These are phyloP conservation scores for Agelas oroides DNA, from an alignment of 37 sponge, comb jelly and placozoan species.

Conservation along the genomic window DNA sequence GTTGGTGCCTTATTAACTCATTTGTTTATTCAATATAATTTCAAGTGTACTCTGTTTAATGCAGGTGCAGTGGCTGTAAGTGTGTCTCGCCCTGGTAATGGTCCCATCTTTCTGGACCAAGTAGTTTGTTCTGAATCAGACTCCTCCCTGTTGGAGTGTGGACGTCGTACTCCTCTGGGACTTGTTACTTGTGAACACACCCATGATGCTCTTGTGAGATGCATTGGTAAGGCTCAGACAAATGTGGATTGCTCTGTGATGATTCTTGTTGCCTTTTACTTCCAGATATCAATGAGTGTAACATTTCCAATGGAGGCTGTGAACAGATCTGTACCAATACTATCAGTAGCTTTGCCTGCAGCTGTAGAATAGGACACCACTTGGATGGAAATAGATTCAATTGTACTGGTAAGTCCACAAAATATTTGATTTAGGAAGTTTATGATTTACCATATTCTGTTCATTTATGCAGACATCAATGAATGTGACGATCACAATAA, in stretches of 20 bases:
- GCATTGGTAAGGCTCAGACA: slow-evolving; percentile 14
- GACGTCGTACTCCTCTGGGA: no score
- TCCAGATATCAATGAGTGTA: slow-evolving; percentile 60
- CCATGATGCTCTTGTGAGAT: slow-evolving; percentile 34
- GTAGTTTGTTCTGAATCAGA: slow-evolving; percentile 20
- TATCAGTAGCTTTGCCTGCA: slow-evolving; percentile 56
- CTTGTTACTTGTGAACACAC: slow-evolving; percentile 15
- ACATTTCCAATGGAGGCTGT: background rate
- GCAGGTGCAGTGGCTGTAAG: background rate
- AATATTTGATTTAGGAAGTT: no score
- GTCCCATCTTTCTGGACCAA: slow-evolving; percentile 41
- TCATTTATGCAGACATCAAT: background rate
- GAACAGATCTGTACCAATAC: slow-evolving; percentile 45
- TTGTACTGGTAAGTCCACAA: background rate
- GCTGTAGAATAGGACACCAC: slow-evolving; percentile 19
- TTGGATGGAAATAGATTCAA: background rate
- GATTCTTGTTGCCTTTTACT: no score
- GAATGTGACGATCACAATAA: background rate
- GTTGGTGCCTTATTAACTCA: no score
- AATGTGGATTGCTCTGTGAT: no score
- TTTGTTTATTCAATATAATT: no score
- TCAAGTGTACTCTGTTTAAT: no score
- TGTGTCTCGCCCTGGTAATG: background rate
- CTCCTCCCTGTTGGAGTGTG: slow-evolving; percentile 26
- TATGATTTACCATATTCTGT: no score